These are phyloP conservation scores for Sebastes minor DNA, from an alignment of 2,797 vertebrate genomes.

Conservation along the genomic window DNA sequence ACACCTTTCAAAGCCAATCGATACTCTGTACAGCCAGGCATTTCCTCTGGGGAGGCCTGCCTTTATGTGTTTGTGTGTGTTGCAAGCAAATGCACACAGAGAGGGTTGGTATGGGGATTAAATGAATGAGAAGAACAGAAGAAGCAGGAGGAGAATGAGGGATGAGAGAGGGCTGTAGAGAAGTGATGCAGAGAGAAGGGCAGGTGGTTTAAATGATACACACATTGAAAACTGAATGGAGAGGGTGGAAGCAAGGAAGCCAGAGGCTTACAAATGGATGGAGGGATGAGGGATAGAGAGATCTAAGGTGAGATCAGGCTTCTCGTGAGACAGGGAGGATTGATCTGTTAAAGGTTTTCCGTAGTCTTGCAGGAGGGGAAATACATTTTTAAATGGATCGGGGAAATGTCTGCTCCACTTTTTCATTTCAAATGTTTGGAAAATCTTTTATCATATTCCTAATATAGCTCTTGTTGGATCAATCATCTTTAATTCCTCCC, in stretches of 20 bases:
- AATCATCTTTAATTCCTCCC: conserved; percentile 15
- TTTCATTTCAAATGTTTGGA: conserved; percentile 3
- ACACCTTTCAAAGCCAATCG: conserved; percentile 28
- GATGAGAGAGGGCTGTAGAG: neutral
- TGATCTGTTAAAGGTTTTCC: neutral
- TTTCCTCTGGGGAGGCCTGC: conserved; percentile 14
- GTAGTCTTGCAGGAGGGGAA: neutral
- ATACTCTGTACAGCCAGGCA: neutral
- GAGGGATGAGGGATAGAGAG: conserved; percentile 3
- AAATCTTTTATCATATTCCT: conserved; percentile 3
- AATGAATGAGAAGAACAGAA: neutral
- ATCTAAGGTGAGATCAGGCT: conserved; percentile 18
- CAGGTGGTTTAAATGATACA: neutral
- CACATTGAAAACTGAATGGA: neutral
- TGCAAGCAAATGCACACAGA: neutral
- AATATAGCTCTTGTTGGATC: conserved; percentile 2
- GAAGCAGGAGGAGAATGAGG: neutral
- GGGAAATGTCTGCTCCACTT: neutral
- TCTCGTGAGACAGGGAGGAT: neutral
- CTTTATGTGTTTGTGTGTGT: neutral
- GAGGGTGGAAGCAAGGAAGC: neutral
- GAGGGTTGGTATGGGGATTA: neutral
- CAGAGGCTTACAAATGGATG: conserved; percentile 10
- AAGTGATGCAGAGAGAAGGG: neutral
- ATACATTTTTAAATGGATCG: neutral